Percentiles rank a stretch among this genome's conserved stretches.
phyloP scores from a whole-genome alignment of 2,888 invertebrate species.

The Stictocephala bisonia region DNA sequence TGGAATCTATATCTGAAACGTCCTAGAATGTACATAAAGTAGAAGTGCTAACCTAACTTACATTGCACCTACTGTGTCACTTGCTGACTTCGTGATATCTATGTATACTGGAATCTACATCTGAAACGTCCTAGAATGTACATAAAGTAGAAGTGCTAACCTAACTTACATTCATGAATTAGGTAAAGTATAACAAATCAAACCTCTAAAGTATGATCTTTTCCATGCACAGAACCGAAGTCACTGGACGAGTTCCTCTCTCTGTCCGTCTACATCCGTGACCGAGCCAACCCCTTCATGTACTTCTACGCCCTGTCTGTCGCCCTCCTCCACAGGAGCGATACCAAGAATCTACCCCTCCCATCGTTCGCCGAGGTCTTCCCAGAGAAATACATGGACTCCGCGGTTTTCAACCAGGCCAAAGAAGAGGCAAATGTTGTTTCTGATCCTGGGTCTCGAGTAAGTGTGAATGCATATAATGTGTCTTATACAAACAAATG shows the following conservation, averaged over 20 bases:
- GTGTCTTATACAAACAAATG: no score
- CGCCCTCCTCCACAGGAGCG: conserved; percentile 77
- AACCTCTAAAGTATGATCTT: no score
- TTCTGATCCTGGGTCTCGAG: conserved; percentile 70
- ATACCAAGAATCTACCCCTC: conserved; percentile 76
- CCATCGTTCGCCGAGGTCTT: conserved; percentile 83
- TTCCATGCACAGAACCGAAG: conserved; percentile 80
- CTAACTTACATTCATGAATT: no score
- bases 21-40: no score
- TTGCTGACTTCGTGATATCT: no score
- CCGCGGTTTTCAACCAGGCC: conserved; percentile 76
- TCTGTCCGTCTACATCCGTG: conserved; percentile 76
- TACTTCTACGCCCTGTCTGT: conserved; percentile 85
- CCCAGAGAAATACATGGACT: conserved; percentile 85
- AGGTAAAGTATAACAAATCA: no score
- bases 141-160: no score
- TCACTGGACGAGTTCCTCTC: conserved; percentile 78
- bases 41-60: no score
- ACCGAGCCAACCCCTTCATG: conserved; percentile 81
- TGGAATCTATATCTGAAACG: no score
- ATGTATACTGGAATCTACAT: no score
- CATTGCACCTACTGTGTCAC: no score
- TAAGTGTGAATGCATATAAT: conserved; percentile 65
- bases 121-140: no score
- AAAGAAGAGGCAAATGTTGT: conserved; percentile 76